phyloP scores from a whole-genome alignment of 2,888 invertebrate genomes.

The Pristionchus fissidentatus region DNA sequence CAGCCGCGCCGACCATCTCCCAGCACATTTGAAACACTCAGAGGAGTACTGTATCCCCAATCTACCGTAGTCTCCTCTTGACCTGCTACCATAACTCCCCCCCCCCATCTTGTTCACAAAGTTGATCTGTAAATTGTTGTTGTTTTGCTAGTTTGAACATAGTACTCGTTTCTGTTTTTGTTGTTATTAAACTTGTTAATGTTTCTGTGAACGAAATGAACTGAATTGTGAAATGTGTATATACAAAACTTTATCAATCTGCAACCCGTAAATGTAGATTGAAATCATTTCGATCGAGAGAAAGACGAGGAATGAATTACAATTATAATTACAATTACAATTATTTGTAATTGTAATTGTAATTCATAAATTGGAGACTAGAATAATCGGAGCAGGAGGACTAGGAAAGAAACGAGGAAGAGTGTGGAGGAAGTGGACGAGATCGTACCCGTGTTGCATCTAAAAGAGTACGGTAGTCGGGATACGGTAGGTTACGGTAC shows the following conservation, averaged over 20 bases:
- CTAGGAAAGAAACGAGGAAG: neutral
- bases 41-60: no score
- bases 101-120: no score
- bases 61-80: no score
- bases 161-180: no score
- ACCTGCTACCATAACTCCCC: no score
- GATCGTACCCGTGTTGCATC: slow-evolving; percentile 38
- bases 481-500: neutral
- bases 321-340: no score
- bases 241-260: neutral
- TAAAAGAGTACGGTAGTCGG: neutral
- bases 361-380: neutral
- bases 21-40: no score
- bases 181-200: no score
- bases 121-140: no score
- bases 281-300: slow-evolving; percentile 25
- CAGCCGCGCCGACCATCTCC: no score
- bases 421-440: slow-evolving; percentile 23
- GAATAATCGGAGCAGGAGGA: slow-evolving; percentile 36
- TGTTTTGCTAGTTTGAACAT: no score
- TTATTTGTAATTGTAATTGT: neutral
- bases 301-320: slow-evolving; percentile 32
- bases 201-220: no score
- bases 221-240: neutral
- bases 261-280: slow-evolving; percentile 10